These are phyloP conservation scores for Nasonovia ribisnigri DNA, from an alignment of 2,888 invertebrate genomes.

Conservation along the genomic window DNA sequence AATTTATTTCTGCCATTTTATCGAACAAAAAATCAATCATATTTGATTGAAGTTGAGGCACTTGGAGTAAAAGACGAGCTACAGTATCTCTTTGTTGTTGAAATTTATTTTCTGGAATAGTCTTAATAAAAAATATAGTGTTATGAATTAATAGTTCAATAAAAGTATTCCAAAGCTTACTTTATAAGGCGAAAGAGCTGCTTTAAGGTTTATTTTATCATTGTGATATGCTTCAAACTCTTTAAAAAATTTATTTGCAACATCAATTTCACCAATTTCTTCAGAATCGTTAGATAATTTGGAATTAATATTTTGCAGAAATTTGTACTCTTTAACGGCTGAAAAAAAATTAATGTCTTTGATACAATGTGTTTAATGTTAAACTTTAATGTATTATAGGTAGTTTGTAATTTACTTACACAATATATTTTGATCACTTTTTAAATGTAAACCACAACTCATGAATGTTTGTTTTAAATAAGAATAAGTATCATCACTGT, in stretches of 20 bases:
- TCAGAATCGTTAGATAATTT: conserved; percentile 54
- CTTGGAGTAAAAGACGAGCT: conserved; percentile 76
- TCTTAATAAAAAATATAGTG: conserved; percentile 16
- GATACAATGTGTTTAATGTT: background rate
- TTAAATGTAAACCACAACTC: conserved; percentile 56
- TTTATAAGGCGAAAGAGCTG: conserved; percentile 49
- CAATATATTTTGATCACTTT: conserved; percentile 56
- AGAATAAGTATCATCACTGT: background rate
- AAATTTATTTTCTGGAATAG: conserved; percentile 46
- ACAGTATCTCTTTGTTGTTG: conserved; percentile 72
- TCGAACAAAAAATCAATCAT: conserved; percentile 76
- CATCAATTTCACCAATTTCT: conserved; percentile 40
- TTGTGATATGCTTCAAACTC: conserved; percentile 52
- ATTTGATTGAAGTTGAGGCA: conserved; percentile 75
- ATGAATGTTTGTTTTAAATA: conserved; percentile 47
- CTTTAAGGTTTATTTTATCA: conserved; percentile 44
- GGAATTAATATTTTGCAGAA: conserved; percentile 45
- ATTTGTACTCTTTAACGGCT: conserved; percentile 53
- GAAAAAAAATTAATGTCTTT: background rate
- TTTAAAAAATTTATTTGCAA: conserved; percentile 33
- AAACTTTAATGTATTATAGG: no score
- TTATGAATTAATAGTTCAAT: background rate
- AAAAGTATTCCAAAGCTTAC: conserved; percentile 25
- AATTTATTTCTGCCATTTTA: conserved; percentile 75
- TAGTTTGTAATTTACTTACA: conserved; percentile 12